Base-by-base conservation (phyloP, 2,888 invertebrate species). In the Thereva unica region DNA sequence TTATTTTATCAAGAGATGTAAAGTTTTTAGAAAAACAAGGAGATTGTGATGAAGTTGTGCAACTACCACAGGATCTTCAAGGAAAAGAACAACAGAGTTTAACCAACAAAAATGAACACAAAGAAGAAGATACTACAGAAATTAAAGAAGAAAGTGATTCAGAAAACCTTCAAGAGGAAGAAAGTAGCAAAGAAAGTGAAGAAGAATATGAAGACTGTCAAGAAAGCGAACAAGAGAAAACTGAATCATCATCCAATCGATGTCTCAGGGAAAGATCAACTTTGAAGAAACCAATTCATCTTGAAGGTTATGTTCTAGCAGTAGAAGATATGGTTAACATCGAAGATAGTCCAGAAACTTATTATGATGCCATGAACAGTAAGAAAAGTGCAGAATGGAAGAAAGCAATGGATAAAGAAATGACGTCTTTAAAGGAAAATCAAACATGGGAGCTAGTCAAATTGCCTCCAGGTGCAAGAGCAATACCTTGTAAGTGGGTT, bases 401-500 rank as follows among this genome's bases (percentile, higher is more conserved):
- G 41, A 65, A 66, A 69, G 72, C 73, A 12, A 74, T 73, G 72
- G 67, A 75, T 42, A 68, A 59, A 34, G 74, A 77, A 73, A 73
- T 76, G 34, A 50, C 44, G 12, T 74, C 75, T n/a, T 64, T 76
- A 12, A 67, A 72, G 40, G 73, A 75, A 69, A 76, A 76, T 67
- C 8, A 72, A 34, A 76, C 74, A 0, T 76, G 75, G 74, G 66
- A 52, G 41, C 67, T 76, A 7, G 65, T 59, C 44, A 55, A 71
- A 9, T 41, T 73, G 53, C 75, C 75, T 47, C 6, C 41, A 68
- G 74, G 71, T 47, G 61, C 68, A 7, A 75, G 72, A 44, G 71
- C 70, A 3, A 71, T 76, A 42, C 67, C 69, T 50, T 72, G 71
- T 67, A 74, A 72, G 55, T 76, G 75, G 76, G 73, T 76, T 12